Evolutionary conservation across 2,797 vertebrate genomes (phyloP), one percentile per base, ranked within the genome.

Genomic region (Prunella strophiata): DNA sequence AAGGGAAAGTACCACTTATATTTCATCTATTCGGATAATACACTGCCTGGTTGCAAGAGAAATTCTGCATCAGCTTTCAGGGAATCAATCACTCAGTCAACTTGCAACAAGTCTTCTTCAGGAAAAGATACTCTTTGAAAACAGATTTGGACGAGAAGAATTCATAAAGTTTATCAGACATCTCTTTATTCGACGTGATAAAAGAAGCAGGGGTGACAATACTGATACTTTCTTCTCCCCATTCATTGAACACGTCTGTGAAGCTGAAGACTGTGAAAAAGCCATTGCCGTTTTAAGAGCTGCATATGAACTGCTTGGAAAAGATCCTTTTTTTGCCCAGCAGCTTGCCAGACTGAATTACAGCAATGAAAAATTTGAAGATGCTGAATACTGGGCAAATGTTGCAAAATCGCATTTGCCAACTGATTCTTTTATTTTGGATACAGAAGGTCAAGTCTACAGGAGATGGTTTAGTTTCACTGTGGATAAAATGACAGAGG

Each of bases 381-480:
- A 98, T 5, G 98, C 98, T 1, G 90, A 98, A 86, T 0, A 82
- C 3, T 99, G 98, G 98, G 98, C 98, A 94, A 93, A 96, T 29
- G 92, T 95, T 20, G 98, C 98, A 87, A 98, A 96, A 72, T 74
- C 47, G 29, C 86, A 96, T 66, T 85, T 93, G 93, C 98, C 98
- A 6, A 88, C 94, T 15, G 98, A 99, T 96, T 98, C 98, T 3
- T 98, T 91, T 47, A 98, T 99, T 94, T 97, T 99, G 7, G 97
- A 99, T 88, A 99, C 98, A 81, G 98, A 98, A 96, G 98, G 98
- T 2, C 98, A 98, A 32, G 98, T 99, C 23, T 98, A 98, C 74
- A 98, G 21, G 73, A 98, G 89, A 89, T 98, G 98, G 98, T 98
- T 98, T 62, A 59, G 61, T 89, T 97, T 96, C 10, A 97, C 96